A percentile compares a stretch with the other conserved stretches of the same genome.
Evolutionary conservation across 2,888 invertebrate species (phyloP).

Genomic region (Venusia cambrica): DNA sequence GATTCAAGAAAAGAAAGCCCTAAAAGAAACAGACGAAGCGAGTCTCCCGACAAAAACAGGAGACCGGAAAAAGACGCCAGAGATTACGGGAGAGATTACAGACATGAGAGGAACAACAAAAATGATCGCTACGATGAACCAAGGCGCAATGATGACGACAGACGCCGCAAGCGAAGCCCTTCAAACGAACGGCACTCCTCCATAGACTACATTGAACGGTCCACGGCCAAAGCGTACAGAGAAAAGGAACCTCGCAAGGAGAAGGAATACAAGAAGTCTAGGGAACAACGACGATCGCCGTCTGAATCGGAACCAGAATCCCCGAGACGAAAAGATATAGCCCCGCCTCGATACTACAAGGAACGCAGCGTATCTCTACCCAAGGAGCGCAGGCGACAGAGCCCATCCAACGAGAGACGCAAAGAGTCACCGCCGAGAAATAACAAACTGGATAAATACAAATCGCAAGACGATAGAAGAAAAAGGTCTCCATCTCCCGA

Average conservation of each 20-base stretch:
- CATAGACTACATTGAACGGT: slow-evolving; percentile 46
- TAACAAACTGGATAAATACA: slow-evolving; percentile 45
- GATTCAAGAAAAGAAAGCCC: slow-evolving; percentile 45
- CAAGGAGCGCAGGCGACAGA: slow-evolving; percentile 44
- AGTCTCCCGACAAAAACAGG: slow-evolving; percentile 43
- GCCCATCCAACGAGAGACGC: slow-evolving; percentile 45
- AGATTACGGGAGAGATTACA: slow-evolving; percentile 35
- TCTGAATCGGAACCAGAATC: slow-evolving; percentile 57
- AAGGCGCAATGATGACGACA: slow-evolving; percentile 23
- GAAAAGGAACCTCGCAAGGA: slow-evolving; percentile 48
- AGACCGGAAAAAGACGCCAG: slow-evolving; percentile 39
- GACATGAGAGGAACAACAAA: slow-evolving; percentile 39
- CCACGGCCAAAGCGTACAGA: slow-evolving; percentile 44
- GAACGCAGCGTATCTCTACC: slow-evolving; percentile 37
- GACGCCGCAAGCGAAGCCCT: slow-evolving; percentile 45
- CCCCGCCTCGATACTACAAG: slow-evolving; percentile 42
- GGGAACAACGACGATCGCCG: slow-evolving; percentile 41
- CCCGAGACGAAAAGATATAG: slow-evolving; percentile 44
- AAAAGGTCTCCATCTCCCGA: slow-evolving; percentile 13
- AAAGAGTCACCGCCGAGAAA: slow-evolving; percentile 43
- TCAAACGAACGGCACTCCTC: slow-evolving; percentile 52
- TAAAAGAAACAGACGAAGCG: slow-evolving; percentile 32
- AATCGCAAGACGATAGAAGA: slow-evolving; percentile 40
- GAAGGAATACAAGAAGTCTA: slow-evolving; percentile 48
- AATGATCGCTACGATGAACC: slow-evolving; percentile 47